Evolutionary conservation across 2,113 vertebrate genomes (phyloP).

Genomic region (Odobenus rosmarus): DNA sequence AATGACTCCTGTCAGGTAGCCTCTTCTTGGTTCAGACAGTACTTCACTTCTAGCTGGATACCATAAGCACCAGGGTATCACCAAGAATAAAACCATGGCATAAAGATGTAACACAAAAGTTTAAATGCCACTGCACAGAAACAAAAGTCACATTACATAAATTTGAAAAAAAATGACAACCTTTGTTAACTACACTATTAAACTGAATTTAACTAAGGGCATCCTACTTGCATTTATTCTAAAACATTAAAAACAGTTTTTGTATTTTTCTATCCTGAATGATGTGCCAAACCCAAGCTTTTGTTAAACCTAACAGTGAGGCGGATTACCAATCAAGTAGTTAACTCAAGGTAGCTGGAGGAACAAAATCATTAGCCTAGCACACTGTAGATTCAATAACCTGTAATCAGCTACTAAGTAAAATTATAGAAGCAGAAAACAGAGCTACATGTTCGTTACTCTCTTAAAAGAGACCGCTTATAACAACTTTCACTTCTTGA

Average conservation of each 20-base stretch:
- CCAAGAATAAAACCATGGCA: neutral
- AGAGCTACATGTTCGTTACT: neutral
- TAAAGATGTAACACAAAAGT: neutral
- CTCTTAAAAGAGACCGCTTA: constrained; percentile 28
- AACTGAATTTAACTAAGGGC: neutral
- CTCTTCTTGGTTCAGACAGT: neutral
- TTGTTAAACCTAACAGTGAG: constrained; percentile 34
- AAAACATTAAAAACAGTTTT: constrained; percentile 21
- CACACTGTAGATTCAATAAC: neutral
- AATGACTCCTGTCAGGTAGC: neutral
- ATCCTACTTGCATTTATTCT: neutral
- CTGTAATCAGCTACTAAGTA: constrained; percentile 57
- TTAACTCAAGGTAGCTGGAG: neutral
- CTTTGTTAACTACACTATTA: neutral
- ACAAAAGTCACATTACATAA: neutral
- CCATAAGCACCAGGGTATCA: neutral
- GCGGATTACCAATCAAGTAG: constrained; percentile 38
- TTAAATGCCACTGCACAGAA: neutral
- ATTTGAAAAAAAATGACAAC: constrained; percentile 29
- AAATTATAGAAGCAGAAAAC: constrained; percentile 22
- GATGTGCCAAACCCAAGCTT: neutral
- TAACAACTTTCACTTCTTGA: constrained; percentile 39
- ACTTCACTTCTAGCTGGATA: neutral
- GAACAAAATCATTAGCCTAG: neutral
- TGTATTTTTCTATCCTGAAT: constrained; percentile 52